Evolutionary conservation across 2,797 vertebrate species (phyloP), one percentile per base, ranked within the genome.

Genomic region (Sylvilagus floridanus): DNA sequence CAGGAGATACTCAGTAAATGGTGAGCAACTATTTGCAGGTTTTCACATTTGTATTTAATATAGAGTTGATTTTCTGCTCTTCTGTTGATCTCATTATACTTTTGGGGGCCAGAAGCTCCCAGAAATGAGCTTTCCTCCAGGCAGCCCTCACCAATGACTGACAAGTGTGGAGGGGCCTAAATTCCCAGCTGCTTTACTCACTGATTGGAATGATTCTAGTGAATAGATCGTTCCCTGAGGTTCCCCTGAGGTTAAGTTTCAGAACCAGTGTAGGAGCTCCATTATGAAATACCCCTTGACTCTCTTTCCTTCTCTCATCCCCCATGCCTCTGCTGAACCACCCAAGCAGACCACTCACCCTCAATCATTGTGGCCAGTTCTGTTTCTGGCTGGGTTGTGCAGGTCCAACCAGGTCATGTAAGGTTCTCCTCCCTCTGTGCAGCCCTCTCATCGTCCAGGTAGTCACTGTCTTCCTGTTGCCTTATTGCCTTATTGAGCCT

Each of bases 11-110:
- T 92, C 69, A 72, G 35, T 77, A 73, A 90, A 73, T 68, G 60
- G 28, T 47, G 22, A 83, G 4, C 8, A 16, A 77, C 52, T 93
- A 95, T 76, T 82, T 88, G 60, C 17, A 62, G 42, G 60, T 81
- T 91, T 94, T 89, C 28, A 79, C 37, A 92, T 54, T 84, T 78
- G 57, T 26, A 73, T 93, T 95, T 84, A 30, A 21, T 95, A 30
- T 84, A 81, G 24, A 90, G 62, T 10, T 81, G 0, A 87, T 76
- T 92, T 88, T 73, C 65, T 97, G 32, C 10, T 78, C 0, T 57
- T 93, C 42, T 86, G 17, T 75, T 88, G 30, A 12, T 86, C 13
- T 81, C 21, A 37, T 93, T 85, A 52, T 17, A 21, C 35, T 83
- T 95, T 65, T 75, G 17, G 65, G 81, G 47, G 21, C 54, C 60